phyloP scores from a whole-genome alignment of 2,113 vertebrate species.

The Choloepus hoffmanni region DNA sequence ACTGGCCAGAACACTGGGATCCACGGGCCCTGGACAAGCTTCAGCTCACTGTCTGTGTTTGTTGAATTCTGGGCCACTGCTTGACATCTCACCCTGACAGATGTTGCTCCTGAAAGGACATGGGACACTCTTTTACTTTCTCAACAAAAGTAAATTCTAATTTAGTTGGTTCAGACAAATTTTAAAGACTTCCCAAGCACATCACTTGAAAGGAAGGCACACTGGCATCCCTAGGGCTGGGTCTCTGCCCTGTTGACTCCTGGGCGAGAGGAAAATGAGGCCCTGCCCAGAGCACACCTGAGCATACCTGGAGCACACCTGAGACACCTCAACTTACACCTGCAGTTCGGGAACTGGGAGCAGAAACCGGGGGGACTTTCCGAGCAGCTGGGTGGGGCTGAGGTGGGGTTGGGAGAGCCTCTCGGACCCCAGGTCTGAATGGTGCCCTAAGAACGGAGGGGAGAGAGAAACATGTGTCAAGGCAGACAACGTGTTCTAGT shows the following conservation, averaged over 20 bases:
- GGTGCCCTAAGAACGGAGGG: background rate
- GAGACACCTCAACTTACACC: background rate
- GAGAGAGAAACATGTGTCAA: background rate
- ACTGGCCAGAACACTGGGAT: background rate
- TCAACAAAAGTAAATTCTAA: background rate
- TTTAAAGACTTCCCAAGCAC: background rate
- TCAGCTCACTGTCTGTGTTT: too few relatives aligned
- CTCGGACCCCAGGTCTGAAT: background rate
- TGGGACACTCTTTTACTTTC: background rate
- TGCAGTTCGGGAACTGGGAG: background rate
- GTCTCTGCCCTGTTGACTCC: background rate
- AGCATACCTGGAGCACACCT: background rate
- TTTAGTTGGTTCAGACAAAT: background rate
- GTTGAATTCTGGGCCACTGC: background rate
- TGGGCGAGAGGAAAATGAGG: background rate
- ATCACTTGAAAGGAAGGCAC: background rate
- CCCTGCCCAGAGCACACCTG: background rate
- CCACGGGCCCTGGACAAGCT: rapidly evolving
- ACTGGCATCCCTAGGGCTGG: background rate
- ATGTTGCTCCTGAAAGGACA: background rate
- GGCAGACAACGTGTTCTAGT: background rate
- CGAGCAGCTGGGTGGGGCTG: background rate
- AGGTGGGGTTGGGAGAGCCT: too few relatives aligned
- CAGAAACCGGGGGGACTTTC: background rate
- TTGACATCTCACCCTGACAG: background rate